Percentiles rank a stretch among this genome's conserved stretches.
phyloP scores from a whole-genome alignment of 2,888 invertebrate species.

The Chaitophorus viminalis region DNA sequence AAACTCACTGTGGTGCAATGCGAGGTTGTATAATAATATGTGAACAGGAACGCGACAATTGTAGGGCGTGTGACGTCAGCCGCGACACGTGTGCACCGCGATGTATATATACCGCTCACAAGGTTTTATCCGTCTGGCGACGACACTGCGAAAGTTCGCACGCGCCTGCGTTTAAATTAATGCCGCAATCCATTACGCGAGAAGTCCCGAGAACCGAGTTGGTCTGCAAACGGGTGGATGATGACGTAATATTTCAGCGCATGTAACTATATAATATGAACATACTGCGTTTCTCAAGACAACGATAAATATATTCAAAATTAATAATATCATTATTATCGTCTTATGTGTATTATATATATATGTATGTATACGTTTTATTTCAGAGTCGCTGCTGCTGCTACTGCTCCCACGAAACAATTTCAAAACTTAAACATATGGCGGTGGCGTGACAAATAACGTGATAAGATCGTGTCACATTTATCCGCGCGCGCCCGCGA shows the following conservation, averaged over 20 bases:
- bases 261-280: too few relatives aligned
- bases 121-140: too few relatives aligned
- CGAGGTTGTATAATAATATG: too few relatives aligned
- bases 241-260: constrained; percentile 30
- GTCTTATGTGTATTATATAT: background rate
- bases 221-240: background rate
- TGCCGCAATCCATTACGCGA: constrained; percentile 2
- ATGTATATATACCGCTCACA: too few relatives aligned
- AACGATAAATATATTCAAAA: background rate
- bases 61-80: too few relatives aligned
- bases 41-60: too few relatives aligned
- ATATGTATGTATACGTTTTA: background rate
- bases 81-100: too few relatives aligned
- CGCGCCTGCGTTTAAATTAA: background rate
- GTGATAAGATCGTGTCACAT: constrained; percentile 40
- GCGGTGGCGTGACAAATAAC: constrained; percentile 35
- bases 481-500: background rate
- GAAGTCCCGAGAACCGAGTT: background rate
- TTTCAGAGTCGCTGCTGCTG: background rate
- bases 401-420: too few relatives aligned
- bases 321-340: background rate
- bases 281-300: background rate
- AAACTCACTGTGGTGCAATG: too few relatives aligned
- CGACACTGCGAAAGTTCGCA: too few relatives aligned
- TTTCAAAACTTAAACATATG: constrained; percentile 32